Percentiles rank a stretch among this genome's conserved stretches.
Evolutionary conservation across 2,797 vertebrate genomes (phyloP).

Genomic region (Malurus leucopterus): DNA sequence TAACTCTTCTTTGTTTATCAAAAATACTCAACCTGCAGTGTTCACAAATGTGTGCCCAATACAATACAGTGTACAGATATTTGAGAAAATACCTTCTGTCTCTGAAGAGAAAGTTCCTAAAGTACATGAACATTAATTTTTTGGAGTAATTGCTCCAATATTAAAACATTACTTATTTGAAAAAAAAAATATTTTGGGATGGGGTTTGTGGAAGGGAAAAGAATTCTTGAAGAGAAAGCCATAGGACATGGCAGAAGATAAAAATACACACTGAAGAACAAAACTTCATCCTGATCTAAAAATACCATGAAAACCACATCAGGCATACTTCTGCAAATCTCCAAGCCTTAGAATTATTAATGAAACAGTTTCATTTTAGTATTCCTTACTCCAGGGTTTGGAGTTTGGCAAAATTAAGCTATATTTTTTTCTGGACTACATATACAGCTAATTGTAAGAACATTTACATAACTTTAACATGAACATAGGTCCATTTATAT

Average conservation of each 20-base stretch:
- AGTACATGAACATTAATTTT: background rate
- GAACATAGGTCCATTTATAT: background rate
- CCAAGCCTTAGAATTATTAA: background rate
- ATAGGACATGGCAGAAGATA: background rate
- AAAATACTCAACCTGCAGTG: background rate
- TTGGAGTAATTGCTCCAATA: background rate
- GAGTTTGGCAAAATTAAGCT: background rate
- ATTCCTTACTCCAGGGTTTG: background rate
- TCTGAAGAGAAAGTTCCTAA: background rate
- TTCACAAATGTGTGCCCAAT: background rate
- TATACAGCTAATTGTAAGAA: background rate
- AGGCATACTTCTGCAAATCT: background rate
- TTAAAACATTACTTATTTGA: background rate
- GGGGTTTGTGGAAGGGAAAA: background rate
- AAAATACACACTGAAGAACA: background rate
- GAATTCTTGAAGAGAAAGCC: background rate
- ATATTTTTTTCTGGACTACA: background rate
- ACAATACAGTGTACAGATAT: background rate
- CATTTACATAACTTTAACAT: background rate
- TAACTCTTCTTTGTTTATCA: background rate
- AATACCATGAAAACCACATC: background rate
- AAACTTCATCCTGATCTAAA: background rate
- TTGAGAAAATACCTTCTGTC: background rate
- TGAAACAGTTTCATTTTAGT: background rate
- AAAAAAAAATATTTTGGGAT: background rate